These are phyloP conservation scores for Dicyrtomina minuta DNA, from an alignment of 2,888 invertebrate species.

Conservation along the genomic window DNA sequence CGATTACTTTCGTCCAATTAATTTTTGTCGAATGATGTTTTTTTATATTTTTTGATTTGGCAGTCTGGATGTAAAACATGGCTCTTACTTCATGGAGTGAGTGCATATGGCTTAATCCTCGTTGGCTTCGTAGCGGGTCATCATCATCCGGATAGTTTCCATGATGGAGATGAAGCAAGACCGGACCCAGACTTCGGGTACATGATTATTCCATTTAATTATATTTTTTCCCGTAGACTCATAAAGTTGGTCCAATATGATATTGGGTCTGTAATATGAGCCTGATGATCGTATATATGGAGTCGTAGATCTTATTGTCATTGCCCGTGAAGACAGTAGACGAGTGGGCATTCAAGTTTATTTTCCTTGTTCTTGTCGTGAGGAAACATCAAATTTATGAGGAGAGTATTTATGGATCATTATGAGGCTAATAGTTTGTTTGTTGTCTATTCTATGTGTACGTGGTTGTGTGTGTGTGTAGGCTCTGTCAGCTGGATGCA, in stretches of 20 bases:
- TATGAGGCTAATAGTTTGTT: too few relatives aligned
- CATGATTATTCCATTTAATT: neutral
- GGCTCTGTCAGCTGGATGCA: slow-evolving; percentile 70
- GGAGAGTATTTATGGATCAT: too few relatives aligned
- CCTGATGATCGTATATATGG: too few relatives aligned
- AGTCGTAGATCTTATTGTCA: too few relatives aligned
- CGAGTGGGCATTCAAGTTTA: too few relatives aligned
- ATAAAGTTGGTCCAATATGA: neutral
- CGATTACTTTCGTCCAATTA: neutral
- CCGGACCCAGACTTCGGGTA: slow-evolving; percentile 54
- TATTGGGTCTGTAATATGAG: neutral
- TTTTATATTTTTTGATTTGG: neutral
- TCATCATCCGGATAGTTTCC: slow-evolving; percentile 64
- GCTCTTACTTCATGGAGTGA: slow-evolving; percentile 43
- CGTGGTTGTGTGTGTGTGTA: too few relatives aligned
- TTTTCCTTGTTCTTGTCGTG: too few relatives aligned
- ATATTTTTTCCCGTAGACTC: neutral
- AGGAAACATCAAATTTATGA: too few relatives aligned
- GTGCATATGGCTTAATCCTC: slow-evolving; percentile 57
- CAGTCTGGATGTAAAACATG: slow-evolving; percentile 32
- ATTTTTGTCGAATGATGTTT: neutral
- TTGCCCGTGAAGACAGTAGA: too few relatives aligned
- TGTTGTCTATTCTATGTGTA: too few relatives aligned
- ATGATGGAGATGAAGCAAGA: slow-evolving; percentile 54
- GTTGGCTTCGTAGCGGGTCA: slow-evolving; percentile 74